A percentile compares a stretch with the other conserved stretches of the same genome.
Conservation (phyloP, 92 coral and sea anemone genomes). For the Epizoanthus ramosus region DNA sequence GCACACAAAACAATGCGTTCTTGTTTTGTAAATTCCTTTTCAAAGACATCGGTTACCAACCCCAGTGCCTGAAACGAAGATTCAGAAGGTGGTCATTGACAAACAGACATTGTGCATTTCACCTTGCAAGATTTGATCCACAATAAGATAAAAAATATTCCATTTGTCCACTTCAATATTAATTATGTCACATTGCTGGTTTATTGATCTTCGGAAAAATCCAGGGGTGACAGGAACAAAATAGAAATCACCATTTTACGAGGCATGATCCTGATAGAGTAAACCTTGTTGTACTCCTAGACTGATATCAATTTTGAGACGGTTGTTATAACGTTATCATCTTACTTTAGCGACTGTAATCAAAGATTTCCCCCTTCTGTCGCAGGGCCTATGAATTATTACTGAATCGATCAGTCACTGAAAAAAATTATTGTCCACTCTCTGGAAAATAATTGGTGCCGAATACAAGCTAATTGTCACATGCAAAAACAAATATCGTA, state of each 20-base stretch:
- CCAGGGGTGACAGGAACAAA: slow-evolving; percentile 40
- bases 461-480: slow-evolving; percentile 73
- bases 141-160: slow-evolving; percentile 42
- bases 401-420: slow-evolving; percentile 52
- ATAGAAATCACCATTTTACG: slow-evolving; percentile 23
- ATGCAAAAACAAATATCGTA: slow-evolving; percentile 63
- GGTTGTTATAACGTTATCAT: background rate
- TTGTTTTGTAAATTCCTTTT: slow-evolving; percentile 46
- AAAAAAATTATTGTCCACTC: slow-evolving; percentile 46
- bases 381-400: slow-evolving; percentile 80
- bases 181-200: slow-evolving; percentile 73
- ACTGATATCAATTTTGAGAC: background rate
- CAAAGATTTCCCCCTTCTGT: slow-evolving; percentile 50
- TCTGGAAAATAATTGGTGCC: slow-evolving; percentile 76
- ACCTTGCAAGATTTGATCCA: slow-evolving; percentile 42
- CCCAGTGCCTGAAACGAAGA: slow-evolving; percentile 28
- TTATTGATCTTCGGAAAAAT: slow-evolving; percentile 70
- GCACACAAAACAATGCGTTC: slow-evolving; percentile 39
- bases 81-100: slow-evolving; percentile 34
- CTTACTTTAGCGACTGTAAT: slow-evolving; percentile 40
- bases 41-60: slow-evolving; percentile 10
- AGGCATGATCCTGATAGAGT: background rate
- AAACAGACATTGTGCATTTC: slow-evolving; percentile 33
- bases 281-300: background rate
- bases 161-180: slow-evolving; percentile 71